These are phyloP conservation scores for Periophthalmus modestus DNA, from an alignment of 2,113 vertebrate species.

Conservation along the genomic window DNA sequence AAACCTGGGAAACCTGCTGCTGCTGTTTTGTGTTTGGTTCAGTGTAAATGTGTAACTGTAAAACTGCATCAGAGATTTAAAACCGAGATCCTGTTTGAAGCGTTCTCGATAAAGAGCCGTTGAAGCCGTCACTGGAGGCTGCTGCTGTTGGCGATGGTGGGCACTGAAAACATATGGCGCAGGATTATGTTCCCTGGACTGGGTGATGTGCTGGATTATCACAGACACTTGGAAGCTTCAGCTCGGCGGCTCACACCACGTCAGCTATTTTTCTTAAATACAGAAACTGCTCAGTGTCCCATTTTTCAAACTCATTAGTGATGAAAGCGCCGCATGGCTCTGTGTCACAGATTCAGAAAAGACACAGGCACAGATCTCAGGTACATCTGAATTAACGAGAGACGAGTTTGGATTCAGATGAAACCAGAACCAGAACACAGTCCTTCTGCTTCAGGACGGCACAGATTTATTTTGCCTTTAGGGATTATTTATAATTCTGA, in stretches of 20 bases:
- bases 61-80: too few species aligned
- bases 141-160: not conserved
- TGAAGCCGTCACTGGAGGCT: not conserved
- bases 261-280: conserved; percentile 11
- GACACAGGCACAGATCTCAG: not conserved
- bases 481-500: not conserved
- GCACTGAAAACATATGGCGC: not conserved
- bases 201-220: conserved; percentile 7
- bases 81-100: too few species aligned
- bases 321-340: conserved; percentile 12
- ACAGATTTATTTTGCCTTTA: not conserved
- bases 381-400: conserved; percentile 7
- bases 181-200: conserved; percentile 2
- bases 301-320: conserved; percentile 34
- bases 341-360: conserved; percentile 14
- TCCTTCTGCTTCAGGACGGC: not conserved
- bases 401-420: not conserved
- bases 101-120: too few species aligned
- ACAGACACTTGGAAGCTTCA: conserved; percentile 1
- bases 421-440: not conserved
- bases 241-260: not conserved
- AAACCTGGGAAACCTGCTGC: too few species aligned
- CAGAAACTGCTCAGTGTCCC: not conserved
- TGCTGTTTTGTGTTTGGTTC: too few species aligned
- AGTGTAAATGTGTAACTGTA: too few species aligned